phyloP scores from a whole-genome alignment of 2,113 vertebrate genomes.

The Micronycteris hirsuta region DNA sequence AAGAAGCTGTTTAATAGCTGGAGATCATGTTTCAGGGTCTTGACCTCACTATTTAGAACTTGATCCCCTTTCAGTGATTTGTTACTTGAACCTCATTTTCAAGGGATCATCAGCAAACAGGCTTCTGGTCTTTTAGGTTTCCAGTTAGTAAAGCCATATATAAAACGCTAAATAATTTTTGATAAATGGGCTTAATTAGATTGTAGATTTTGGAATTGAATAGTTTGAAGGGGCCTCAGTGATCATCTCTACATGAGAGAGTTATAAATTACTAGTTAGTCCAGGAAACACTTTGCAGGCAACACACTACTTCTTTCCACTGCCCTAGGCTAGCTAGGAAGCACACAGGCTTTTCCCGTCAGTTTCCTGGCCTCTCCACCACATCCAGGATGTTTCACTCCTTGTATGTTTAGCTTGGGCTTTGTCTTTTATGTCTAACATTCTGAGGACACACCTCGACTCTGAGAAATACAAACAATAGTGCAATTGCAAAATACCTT shows the following conservation, averaged over 20 bases:
- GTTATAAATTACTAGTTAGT: background rate
- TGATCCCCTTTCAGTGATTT: background rate
- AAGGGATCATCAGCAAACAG: conserved; percentile 38
- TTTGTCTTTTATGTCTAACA: background rate
- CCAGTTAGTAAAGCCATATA: background rate
- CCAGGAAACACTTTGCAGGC: background rate
- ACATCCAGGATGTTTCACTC: background rate
- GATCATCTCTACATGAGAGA: background rate
- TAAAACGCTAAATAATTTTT: background rate
- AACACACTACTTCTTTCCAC: background rate
- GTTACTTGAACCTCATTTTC: background rate
- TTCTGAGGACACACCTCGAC: background rate
- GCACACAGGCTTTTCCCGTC: background rate
- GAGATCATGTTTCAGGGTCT: background rate
- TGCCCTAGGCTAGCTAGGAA: background rate
- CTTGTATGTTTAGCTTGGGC: background rate
- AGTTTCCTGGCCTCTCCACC: background rate
- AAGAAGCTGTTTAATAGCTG: background rate
- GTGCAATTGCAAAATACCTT: background rate
- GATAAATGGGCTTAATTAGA: background rate
- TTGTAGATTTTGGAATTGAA: background rate
- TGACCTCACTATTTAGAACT: background rate
- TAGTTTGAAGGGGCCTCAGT: background rate
- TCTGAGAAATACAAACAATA: conserved; percentile 21
- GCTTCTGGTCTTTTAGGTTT: conserved; percentile 19